These are phyloP conservation scores for Pangasius macronema DNA, from an alignment of 2,797 vertebrate species.

Conservation along the genomic window DNA sequence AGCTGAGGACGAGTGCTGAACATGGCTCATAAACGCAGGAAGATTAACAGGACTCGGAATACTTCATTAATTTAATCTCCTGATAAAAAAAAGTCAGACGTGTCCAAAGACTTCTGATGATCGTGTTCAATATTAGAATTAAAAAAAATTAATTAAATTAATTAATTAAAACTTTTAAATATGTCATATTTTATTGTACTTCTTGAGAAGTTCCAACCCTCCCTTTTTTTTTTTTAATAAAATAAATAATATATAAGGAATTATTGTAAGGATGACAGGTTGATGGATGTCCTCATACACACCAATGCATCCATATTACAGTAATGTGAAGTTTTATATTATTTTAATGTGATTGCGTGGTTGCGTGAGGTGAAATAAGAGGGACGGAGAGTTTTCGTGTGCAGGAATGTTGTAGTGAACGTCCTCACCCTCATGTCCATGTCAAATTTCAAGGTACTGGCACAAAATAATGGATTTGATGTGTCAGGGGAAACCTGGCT, in stretches of 20 bases:
- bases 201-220: background rate
- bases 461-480: background rate
- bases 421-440: background rate
- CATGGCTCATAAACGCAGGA: background rate
- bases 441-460: background rate
- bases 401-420: background rate
- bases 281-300: background rate
- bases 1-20: conserved; percentile 3
- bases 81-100: background rate
- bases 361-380: background rate
- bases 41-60: background rate
- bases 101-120: background rate
- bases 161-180: too few species aligned
- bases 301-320: background rate
- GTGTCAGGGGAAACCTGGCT: background rate
- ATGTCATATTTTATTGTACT: background rate
- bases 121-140: background rate
- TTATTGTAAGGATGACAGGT: background rate
- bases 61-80: background rate
- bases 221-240: background rate
- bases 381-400: too few species aligned
- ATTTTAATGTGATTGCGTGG: background rate
- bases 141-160: too few species aligned
- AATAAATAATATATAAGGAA: background rate
- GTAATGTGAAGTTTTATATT: background rate